Percentiles rank a stretch among this genome's conserved stretches.
Evolutionary conservation across 1,140 invertebrate species (phyloP).

Genomic region (Drosophila pruinosa): DNA sequence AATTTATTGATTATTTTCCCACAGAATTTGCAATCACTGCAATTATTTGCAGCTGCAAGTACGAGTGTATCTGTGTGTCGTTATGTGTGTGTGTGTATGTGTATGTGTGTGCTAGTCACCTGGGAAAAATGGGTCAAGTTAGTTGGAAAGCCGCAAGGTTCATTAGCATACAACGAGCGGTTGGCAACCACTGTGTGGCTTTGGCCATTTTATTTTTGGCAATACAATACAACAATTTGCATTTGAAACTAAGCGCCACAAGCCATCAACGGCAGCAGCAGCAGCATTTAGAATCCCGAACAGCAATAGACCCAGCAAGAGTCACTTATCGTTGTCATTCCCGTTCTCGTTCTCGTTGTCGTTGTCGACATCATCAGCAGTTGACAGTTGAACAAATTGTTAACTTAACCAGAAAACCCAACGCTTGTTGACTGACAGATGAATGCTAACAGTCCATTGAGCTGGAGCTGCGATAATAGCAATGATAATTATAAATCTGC

Average conservation of each 20-base stretch:
- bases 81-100: background rate
- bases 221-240: slow-evolving; percentile 80
- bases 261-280: slow-evolving; percentile 40
- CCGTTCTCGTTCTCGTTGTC: slow-evolving; percentile 17
- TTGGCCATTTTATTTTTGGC: slow-evolving; percentile 32
- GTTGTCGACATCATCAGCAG: slow-evolving; percentile 44
- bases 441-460: slow-evolving; percentile 39
- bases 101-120: background rate
- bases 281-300: too few species aligned
- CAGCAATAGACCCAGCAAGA: background rate
- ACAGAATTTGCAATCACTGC: background rate
- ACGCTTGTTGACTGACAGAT: slow-evolving; percentile 37
- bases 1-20: background rate
- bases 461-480: slow-evolving; percentile 46
- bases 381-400: slow-evolving; percentile 60
- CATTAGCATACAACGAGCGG: slow-evolving; percentile 49
- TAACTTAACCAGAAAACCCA: slow-evolving; percentile 47
- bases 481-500: slow-evolving; percentile 61
- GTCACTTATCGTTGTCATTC: slow-evolving; percentile 13
- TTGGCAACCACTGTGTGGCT: slow-evolving; percentile 48
- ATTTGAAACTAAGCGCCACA: slow-evolving; percentile 60
- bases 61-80: background rate
- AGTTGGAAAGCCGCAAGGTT: slow-evolving; percentile 9
- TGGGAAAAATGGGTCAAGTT: slow-evolving; percentile 53
- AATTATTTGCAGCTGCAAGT: background rate